Conservation (phyloP, 2,888 invertebrate genomes). For the Linyphia triangularis region DNA sequence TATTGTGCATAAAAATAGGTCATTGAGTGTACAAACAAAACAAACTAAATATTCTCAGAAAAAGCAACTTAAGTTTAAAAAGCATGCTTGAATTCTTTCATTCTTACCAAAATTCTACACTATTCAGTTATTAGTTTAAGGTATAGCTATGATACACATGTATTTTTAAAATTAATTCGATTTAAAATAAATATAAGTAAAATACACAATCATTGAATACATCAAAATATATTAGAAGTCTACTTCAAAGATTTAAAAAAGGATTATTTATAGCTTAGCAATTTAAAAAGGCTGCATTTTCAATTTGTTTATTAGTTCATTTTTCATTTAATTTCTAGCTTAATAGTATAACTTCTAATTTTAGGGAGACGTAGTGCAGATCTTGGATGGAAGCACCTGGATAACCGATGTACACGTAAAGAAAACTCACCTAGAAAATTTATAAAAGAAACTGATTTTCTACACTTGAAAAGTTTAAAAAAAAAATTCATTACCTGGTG, state of each 20-base stretch:
- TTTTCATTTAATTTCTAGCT: not conserved
- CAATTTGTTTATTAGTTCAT: not conserved
- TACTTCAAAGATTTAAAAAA: not conserved
- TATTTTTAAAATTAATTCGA: too few relatives aligned
- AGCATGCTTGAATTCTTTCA: too few relatives aligned
- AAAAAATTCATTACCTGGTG: not conserved
- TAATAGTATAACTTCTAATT: not conserved
- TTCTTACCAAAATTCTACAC: too few relatives aligned
- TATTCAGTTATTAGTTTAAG: too few relatives aligned
- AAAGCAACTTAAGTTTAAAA: too few relatives aligned
- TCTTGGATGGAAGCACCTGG: constrained; percentile 9
- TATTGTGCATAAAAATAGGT: too few relatives aligned
- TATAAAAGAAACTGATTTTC: not conserved
- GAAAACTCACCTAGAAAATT: constrained; percentile 13
- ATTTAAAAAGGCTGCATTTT: not conserved
- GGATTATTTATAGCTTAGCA: not conserved
- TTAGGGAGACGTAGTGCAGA: not conserved
- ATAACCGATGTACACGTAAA: constrained; percentile 28
- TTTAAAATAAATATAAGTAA: too few relatives aligned
- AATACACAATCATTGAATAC: too few relatives aligned
- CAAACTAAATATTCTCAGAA: too few relatives aligned
- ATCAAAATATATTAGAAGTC: too few relatives aligned
- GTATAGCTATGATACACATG: too few relatives aligned
- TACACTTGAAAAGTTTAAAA: not conserved
- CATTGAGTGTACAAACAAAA: too few relatives aligned